Evolutionary conservation across 2,113 vertebrate species (phyloP).

Genomic region (Perca flavescens): DNA sequence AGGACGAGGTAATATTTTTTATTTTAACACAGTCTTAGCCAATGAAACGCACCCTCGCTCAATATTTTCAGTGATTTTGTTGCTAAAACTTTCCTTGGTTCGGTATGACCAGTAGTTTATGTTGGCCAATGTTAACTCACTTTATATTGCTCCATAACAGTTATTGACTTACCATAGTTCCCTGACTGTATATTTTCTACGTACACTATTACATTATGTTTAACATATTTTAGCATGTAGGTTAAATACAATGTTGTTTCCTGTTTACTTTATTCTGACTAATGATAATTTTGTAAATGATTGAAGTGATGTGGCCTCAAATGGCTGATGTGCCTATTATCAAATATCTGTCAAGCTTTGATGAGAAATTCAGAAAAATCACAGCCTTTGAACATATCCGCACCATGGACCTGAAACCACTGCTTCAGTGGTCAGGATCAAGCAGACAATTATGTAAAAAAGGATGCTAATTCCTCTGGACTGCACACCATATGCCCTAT

Average conservation of each 20-base stretch:
- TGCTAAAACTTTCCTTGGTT: neutral
- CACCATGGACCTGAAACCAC: neutral
- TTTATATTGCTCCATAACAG: too few relatives aligned
- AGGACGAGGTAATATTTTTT: neutral
- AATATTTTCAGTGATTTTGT: neutral
- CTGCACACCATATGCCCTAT: slow-evolving; percentile 50
- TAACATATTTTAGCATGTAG: neutral
- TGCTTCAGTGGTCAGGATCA: slow-evolving; percentile 31
- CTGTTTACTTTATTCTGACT: neutral
- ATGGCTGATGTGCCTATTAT: neutral
- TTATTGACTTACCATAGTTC: too few relatives aligned
- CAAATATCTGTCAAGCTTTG: slow-evolving; percentile 3
- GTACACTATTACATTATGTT: neutral
- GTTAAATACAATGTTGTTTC: neutral
- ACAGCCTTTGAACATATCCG: slow-evolving; percentile 15
- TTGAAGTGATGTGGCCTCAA: neutral
- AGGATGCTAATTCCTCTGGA: slow-evolving; percentile 76
- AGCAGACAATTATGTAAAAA: slow-evolving; percentile 56
- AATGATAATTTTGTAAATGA: neutral
- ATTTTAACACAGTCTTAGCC: neutral
- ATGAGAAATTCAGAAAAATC: neutral
- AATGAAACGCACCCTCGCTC: too few relatives aligned
- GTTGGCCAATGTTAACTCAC: too few relatives aligned
- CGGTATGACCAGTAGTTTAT: neutral
- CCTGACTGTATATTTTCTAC: too few relatives aligned